Evolutionary conservation across 2,113 vertebrate genomes (phyloP).

Genomic region (Amazona vittata): DNA sequence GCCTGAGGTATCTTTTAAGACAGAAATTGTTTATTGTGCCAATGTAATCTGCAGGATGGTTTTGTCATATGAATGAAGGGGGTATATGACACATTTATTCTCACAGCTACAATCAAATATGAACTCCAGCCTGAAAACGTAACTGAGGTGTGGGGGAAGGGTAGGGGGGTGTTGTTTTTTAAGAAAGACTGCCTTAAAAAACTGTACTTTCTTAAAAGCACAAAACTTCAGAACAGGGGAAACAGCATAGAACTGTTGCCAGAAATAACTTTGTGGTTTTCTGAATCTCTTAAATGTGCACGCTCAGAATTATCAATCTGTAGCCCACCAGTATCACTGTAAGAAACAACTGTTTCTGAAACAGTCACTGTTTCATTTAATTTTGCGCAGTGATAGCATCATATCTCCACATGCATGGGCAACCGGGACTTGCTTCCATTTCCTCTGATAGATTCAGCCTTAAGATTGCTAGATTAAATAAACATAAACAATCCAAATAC

Average conservation of each 20-base stretch:
- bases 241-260: neutral
- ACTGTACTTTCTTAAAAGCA: neutral
- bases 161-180: neutral
- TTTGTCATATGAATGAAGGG: neutral
- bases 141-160: neutral
- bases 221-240: neutral
- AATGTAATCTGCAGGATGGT: neutral
- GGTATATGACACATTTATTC: neutral
- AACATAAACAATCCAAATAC: neutral
- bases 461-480: neutral
- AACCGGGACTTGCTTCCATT: conserved; percentile 13
- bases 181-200: neutral
- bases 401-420: neutral
- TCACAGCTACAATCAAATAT: neutral
- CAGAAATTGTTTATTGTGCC: neutral
- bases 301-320: neutral
- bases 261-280: neutral
- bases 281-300: neutral
- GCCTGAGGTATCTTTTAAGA: neutral
- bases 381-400: neutral
- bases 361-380: neutral
- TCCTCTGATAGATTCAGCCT: conserved; percentile 17
- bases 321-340: neutral
- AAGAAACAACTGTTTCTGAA: neutral
- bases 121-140: neutral